Evolutionary conservation across 2,888 invertebrate species (phyloP).

Genomic region (Scelioninae gen. 2): DNA sequence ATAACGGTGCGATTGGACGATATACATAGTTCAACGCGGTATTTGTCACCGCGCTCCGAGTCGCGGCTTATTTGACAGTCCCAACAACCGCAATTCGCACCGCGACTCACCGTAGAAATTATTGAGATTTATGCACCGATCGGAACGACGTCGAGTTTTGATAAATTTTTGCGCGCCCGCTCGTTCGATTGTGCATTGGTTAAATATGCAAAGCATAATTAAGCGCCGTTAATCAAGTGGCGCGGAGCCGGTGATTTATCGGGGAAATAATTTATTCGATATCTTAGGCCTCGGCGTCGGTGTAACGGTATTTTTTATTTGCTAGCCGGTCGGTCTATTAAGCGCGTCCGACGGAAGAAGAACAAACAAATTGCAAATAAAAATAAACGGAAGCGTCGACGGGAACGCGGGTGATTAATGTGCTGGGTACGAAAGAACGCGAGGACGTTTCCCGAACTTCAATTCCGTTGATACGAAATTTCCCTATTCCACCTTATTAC

Average conservation of each 20-base stretch:
- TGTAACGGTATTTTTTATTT: too few species aligned
- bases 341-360: too few species aligned
- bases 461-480: not conserved
- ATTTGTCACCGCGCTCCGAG: too few species aligned
- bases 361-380: not conserved
- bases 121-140: slow-evolving; percentile 19
- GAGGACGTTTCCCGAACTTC: not conserved
- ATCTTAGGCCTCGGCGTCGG: not conserved
- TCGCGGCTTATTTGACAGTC: too few species aligned
- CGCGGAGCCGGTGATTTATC: not conserved
- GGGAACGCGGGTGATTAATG: too few species aligned
- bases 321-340: too few species aligned
- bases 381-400: too few species aligned
- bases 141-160: slow-evolving; percentile 13
- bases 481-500: slow-evolving; percentile 25
- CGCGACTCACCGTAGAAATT: slow-evolving; percentile 12
- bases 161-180: not conserved
- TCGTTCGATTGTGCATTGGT: not conserved
- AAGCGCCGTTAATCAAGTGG: not conserved
- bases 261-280: not conserved
- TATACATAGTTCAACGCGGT: too few species aligned
- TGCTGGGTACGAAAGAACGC: too few species aligned
- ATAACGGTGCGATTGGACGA: too few species aligned
- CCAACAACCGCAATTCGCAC: too few species aligned
- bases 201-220: not conserved